Conservation (phyloP, 2,113 vertebrate genomes). For the Gymnarchus niloticus region DNA sequence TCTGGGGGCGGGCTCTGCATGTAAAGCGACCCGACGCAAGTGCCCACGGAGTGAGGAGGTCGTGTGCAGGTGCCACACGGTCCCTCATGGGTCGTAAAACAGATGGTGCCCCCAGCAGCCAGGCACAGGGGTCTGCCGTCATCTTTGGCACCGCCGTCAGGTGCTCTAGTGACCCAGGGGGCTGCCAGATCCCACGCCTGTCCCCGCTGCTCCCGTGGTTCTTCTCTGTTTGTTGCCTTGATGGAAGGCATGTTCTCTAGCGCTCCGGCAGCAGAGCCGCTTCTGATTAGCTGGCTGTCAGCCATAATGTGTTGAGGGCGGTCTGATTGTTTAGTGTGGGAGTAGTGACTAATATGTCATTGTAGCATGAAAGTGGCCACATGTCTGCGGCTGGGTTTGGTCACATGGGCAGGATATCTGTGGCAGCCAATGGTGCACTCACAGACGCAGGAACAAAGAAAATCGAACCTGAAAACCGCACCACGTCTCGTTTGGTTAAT, state of each 20-base stretch:
- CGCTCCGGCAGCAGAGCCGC: neutral
- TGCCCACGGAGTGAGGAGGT: neutral
- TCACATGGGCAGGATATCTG: neutral
- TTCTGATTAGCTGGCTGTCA: neutral
- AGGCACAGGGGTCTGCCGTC: neutral
- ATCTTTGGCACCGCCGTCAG: neutral
- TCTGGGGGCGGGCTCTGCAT: neutral
- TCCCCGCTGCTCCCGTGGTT: neutral
- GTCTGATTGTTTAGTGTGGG: neutral
- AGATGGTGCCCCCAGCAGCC: neutral
- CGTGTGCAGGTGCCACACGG: neutral
- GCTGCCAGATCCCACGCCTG: neutral
- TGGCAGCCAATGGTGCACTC: neutral
- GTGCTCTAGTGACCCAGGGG: neutral
- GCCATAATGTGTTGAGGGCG: neutral
- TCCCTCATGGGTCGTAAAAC: constrained; percentile 5
- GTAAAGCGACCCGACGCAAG: no score
- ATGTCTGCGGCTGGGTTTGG: constrained; percentile 12
- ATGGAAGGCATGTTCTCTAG: no score
- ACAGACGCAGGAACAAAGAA: neutral
- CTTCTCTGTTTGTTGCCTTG: neutral
- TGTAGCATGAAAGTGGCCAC: constrained; percentile 9
- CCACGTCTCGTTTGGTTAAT: neutral
- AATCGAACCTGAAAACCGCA: neutral
- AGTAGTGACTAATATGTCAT: neutral